A percentile compares a stretch with the other conserved stretches of the same genome.
Conservation (phyloP, 2,113 vertebrate species). For the Hiodon alosoides region DNA sequence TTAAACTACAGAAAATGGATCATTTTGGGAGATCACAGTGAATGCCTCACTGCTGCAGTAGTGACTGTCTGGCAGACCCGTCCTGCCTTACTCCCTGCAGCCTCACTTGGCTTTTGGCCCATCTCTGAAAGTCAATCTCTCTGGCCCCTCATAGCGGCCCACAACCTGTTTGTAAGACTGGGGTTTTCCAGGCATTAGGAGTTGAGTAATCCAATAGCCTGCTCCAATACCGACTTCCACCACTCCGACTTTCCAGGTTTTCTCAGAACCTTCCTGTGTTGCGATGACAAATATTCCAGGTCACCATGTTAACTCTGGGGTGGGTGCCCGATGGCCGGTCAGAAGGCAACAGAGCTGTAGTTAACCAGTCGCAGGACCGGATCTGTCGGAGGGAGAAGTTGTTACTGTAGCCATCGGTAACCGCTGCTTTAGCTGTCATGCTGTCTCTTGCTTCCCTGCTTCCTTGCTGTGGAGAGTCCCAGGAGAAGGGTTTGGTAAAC, state of each 20-base stretch:
- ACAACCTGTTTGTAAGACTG: slow-evolving; percentile 1
- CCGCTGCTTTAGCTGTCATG: background rate
- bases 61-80: background rate
- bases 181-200: slow-evolving; percentile 22
- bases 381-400: background rate
- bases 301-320: background rate
- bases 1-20: too few species aligned
- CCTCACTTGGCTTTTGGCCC: slow-evolving; percentile 39
- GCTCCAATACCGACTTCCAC: slow-evolving; percentile 19
- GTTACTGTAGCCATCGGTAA: background rate
- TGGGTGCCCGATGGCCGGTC: background rate
- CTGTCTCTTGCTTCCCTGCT: background rate
- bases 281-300: background rate
- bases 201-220: slow-evolving; percentile 25
- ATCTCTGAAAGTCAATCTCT: slow-evolving; percentile 48
- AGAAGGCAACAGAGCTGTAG: too few species aligned
- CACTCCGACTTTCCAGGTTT: slow-evolving; percentile 19
- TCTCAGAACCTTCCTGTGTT: slow-evolving; percentile 8
- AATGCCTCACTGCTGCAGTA: background rate
- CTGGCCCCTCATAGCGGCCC: slow-evolving; percentile 34
- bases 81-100: slow-evolving; percentile 29
- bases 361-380: too few species aligned
- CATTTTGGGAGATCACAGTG: too few species aligned
- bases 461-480: too few species aligned
- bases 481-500: too few species aligned